A percentile compares a stretch with the other conserved stretches of the same genome.
Conservation (phyloP, 64 coral and sea anemone genomes). For the Anthopleura sola region DNA sequence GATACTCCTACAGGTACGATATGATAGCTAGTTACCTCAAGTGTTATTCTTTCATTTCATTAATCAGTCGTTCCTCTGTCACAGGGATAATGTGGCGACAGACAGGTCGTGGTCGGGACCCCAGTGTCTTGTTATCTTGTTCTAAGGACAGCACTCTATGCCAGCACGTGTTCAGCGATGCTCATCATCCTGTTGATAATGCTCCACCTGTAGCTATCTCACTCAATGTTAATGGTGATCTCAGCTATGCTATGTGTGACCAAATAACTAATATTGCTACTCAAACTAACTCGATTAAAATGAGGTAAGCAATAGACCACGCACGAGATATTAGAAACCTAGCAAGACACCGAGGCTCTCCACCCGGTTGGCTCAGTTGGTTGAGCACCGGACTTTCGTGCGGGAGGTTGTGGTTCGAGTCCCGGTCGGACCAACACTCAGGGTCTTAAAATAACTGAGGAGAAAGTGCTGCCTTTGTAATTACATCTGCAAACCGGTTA, state of each 20-base stretch:
- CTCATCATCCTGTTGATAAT: slow-evolving; percentile 80
- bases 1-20: slow-evolving; percentile 86
- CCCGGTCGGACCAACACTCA: no score
- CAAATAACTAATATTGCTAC: slow-evolving; percentile 49
- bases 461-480: no score
- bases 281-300: neutral
- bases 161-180: slow-evolving; percentile 88
- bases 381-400: no score
- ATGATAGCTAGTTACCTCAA: no score
- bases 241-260: slow-evolving; percentile 76
- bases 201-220: slow-evolving; percentile 76
- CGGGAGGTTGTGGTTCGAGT: no score
- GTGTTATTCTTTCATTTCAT: neutral
- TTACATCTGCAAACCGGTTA: no score
- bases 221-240: slow-evolving; percentile 78
- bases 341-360: neutral
- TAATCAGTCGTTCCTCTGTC: neutral
- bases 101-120: slow-evolving; percentile 59
- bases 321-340: neutral
- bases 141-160: slow-evolving; percentile 84
- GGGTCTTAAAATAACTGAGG: no score
- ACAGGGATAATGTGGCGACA: slow-evolving; percentile 83
- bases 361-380: no score
- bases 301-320: neutral
- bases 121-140: slow-evolving; percentile 81